Conservation (phyloP, 2,888 invertebrate species). For the Crematogaster levior region DNA sequence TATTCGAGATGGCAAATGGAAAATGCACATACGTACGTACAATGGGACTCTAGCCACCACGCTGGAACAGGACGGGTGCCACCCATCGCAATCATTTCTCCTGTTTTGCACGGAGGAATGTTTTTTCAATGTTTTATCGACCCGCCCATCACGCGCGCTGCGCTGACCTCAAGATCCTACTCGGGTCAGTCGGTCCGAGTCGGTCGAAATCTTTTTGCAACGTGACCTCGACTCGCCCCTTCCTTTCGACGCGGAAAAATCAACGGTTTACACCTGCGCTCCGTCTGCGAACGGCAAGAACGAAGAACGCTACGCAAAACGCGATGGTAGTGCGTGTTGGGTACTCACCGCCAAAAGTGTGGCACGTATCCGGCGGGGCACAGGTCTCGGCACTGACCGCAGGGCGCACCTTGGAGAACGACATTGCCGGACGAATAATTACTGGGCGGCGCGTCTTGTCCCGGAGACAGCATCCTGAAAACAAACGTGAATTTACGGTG, state of each 20-base stretch:
- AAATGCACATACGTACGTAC: not conserved
- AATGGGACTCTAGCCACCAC: not conserved
- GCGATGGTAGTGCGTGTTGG: not conserved
- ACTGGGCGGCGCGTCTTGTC: conserved; percentile 77
- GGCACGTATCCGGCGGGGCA: conserved; percentile 83
- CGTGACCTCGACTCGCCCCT: conserved; percentile 24
- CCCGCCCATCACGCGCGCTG: conserved; percentile 35
- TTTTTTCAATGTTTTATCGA: conserved; percentile 37
- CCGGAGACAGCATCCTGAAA: conserved; percentile 82
- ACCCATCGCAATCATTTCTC: conserved; percentile 41
- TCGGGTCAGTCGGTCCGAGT: conserved; percentile 22
- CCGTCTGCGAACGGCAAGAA: not conserved
- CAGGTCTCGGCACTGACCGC: conserved; percentile 83
- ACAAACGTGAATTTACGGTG: conserved; percentile 62
- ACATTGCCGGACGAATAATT: conserved; percentile 76
- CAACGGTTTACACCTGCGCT: conserved; percentile 28
- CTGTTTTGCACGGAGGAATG: conserved; percentile 27
- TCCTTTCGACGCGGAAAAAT: conserved; percentile 17
- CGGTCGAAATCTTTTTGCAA: conserved; percentile 31
- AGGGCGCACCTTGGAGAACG: conserved; percentile 83
- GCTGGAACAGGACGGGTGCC: not conserved
- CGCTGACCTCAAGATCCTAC: conserved; percentile 26
- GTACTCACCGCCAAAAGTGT: conserved; percentile 84
- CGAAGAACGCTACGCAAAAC: not conserved
- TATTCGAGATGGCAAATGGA: not conserved